Evolutionary conservation across 2,797 vertebrate species (phyloP), one percentile per base, ranked within the genome.

Genomic region (Pelodytes ibericus): DNA sequence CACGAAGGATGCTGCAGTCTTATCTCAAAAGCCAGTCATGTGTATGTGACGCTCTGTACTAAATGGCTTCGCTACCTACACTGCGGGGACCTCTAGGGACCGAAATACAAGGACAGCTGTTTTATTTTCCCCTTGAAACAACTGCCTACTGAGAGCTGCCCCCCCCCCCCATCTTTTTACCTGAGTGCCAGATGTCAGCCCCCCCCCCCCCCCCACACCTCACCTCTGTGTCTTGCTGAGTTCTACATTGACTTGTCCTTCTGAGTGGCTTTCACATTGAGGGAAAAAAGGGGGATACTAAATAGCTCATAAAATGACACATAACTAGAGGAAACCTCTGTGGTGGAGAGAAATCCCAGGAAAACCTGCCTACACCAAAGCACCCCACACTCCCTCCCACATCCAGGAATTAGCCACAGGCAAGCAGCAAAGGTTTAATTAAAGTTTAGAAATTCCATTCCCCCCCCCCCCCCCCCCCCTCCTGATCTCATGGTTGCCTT

Each of bases 101-200:
- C 30, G 59, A 47, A 58, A 33, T 71, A 60, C 67, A 71, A 71
- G 60, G 74, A 20, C 74, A 71, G 61, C 59, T 31, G 59, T 58
- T 77, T 64, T 56, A 57, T 56, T 58, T 76, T 71, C 74, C 67
- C 60, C 74, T 77, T 64, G 74, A 77, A 77, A 64, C 25, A 71
- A n/a, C 33, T 64, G 74, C 74, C 30, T 71, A 67, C 67, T 71
- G 74, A 76, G 59, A 57, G 27, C 25, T 62, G 65, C 74, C 70
- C 44, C 47, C 59, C 49, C 25, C 74, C 20, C 33, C 56, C 47
- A 58, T 71, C 36, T 70, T 24, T 77, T 27, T 66, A 71, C 75
- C 75, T 72, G n/a, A n/a, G n/a, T n/a, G 69, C 51, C 68, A 71
- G 66, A 44, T 77, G 68, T n/a, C n/a, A n/a, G 65, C 74, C 70